Percentiles rank a stretch among this genome's conserved stretches.
These are phyloP conservation scores for Sinocyclocheilus grahami DNA, from an alignment of 2,113 vertebrate genomes.

Conservation along the genomic window DNA sequence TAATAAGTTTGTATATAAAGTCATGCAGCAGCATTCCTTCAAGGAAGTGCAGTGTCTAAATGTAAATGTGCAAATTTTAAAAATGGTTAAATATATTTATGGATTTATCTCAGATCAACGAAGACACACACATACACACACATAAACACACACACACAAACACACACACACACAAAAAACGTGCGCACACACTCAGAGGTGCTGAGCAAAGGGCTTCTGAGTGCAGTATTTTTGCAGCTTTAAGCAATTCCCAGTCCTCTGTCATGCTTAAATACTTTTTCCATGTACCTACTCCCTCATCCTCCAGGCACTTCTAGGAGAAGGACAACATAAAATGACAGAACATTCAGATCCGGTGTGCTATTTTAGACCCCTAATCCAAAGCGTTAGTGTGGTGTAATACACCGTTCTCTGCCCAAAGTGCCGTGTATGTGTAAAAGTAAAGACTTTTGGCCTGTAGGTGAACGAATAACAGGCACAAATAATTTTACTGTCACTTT, in stretches of 20 bases:
- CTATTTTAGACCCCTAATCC: conserved; percentile 56
- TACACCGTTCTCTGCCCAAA: conserved; percentile 42
- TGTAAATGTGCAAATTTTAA: conserved; percentile 64
- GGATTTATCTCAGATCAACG: conserved; percentile 69
- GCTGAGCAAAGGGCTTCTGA: conserved; percentile 65
- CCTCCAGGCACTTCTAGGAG: conserved; percentile 62
- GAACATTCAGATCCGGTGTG: conserved; percentile 40
- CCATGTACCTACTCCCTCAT: conserved; percentile 60
- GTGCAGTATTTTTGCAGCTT: conserved; percentile 65
- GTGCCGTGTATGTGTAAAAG: conserved; percentile 62
- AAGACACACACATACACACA: conserved; percentile 30
- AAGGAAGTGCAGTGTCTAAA: conserved; percentile 57
- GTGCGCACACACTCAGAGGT: not conserved
- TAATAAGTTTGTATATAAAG: conserved; percentile 51
- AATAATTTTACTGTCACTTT: too few species aligned
- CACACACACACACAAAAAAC: not conserved
- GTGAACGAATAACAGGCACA: conserved; percentile 23
- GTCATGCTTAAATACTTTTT: conserved; percentile 70
- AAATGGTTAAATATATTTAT: conserved; percentile 69
- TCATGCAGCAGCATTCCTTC: conserved; percentile 13
- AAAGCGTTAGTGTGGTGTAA: conserved; percentile 56
- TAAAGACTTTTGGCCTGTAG: conserved; percentile 58
- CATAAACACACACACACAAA: not conserved
- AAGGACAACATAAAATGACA: conserved; percentile 59
- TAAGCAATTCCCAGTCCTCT: conserved; percentile 65